Conservation (phyloP, 2,113 vertebrate genomes). For the Corvus hawaiiensis region DNA sequence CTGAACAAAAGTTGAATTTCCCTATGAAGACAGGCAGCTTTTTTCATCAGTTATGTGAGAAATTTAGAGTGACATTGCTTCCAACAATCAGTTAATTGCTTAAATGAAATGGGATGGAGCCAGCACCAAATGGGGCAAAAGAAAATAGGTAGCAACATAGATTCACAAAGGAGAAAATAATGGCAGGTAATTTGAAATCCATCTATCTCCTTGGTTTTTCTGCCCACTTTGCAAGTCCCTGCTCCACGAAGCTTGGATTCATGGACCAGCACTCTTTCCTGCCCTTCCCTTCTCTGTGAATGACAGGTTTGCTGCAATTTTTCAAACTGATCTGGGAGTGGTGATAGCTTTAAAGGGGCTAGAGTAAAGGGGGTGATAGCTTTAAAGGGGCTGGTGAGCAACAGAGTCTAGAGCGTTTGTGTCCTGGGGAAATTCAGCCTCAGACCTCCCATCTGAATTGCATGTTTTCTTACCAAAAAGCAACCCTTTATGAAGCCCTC, state of each 20-base stretch:
- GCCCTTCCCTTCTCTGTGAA: neutral
- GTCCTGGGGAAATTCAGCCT: neutral
- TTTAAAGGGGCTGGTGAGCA: neutral
- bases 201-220: neutral
- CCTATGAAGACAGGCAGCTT: neutral
- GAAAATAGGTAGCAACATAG: neutral
- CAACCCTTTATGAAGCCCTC: neutral
- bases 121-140: neutral
- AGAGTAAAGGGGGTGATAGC: neutral
- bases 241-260: neutral
- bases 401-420: fast-evolving
- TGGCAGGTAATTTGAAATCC: neutral
- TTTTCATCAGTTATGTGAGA: neutral
- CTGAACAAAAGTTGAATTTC: neutral
- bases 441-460: neutral
- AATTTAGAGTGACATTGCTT: neutral
- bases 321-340: neutral
- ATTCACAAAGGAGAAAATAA: neutral
- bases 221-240: neutral
- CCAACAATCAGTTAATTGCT: neutral
- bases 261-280: neutral
- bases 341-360: neutral
- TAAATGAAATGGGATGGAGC: neutral
- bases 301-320: neutral
- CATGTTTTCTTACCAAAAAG: neutral